Evolutionary conservation across 1,140 invertebrate species (phyloP).

Genomic region (Papilio machaon): DNA sequence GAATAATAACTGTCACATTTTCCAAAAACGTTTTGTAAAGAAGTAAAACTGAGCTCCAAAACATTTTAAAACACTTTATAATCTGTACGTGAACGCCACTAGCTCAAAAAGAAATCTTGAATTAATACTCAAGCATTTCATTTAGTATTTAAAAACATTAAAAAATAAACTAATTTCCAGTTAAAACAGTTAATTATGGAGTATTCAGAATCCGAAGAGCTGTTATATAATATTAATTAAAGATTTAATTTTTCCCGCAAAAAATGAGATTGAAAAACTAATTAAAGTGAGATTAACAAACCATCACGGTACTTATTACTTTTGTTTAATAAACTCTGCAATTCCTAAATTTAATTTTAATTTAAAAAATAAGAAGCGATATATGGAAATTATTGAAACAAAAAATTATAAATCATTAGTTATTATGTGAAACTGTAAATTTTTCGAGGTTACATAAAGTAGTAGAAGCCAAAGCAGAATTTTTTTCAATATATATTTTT

Average conservation of each 20-base stretch:
- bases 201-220: background rate
- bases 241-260: conserved; percentile 12
- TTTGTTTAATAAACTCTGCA: background rate
- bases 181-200: background rate
- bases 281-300: conserved; percentile 10
- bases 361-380: background rate
- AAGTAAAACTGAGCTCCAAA: too few relatives aligned
- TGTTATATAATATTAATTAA: background rate
- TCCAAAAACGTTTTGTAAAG: too few relatives aligned
- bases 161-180: background rate
- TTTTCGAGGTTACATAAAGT: too few relatives aligned
- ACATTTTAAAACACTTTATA: too few relatives aligned
- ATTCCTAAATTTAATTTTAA: background rate
- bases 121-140: background rate
- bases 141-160: too few relatives aligned
- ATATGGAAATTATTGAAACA: background rate
- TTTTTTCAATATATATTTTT: conserved; percentile 9
- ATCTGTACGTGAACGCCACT: background rate
- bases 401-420: background rate
- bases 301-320: background rate
- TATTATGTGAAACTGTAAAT: background rate
- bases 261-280: conserved; percentile 26
- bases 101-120: background rate
- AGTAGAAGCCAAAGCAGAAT: too few relatives aligned
- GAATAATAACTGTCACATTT: too few relatives aligned